These are phyloP conservation scores for Oostethus manadensis DNA, from an alignment of 2,113 vertebrate species.

Conservation along the genomic window DNA sequence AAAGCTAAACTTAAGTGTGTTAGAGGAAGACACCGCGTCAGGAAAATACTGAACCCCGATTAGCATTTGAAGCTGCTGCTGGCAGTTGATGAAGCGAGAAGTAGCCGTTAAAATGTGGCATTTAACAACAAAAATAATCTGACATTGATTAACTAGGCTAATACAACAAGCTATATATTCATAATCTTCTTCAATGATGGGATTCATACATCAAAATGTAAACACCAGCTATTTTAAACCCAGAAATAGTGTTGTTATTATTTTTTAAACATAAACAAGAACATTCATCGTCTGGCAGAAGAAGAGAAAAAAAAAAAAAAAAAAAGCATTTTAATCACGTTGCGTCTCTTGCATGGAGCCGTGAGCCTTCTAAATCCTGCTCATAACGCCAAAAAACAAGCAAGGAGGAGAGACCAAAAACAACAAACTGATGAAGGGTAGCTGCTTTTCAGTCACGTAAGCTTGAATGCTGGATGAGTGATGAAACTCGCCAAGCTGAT, in stretches of 20 bases:
- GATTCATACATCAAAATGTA: slow-evolving; percentile 4
- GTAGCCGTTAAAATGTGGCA: too few relatives aligned
- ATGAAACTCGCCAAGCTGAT: slow-evolving; percentile 3
- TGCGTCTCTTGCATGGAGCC: too few relatives aligned
- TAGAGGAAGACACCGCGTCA: neutral
- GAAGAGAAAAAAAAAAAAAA: slow-evolving; percentile 24
- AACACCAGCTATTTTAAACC: slow-evolving; percentile 2
- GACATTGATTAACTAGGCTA: slow-evolving; percentile 3
- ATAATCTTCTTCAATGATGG: neutral
- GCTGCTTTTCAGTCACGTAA: neutral
- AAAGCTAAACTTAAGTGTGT: neutral
- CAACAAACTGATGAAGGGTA: slow-evolving; percentile 1
- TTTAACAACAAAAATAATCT: neutral
- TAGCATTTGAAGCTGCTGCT: too few relatives aligned
- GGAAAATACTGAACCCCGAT: too few relatives aligned
- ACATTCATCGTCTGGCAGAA: slow-evolving; percentile 24
- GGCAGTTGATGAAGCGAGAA: too few relatives aligned
- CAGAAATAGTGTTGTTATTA: neutral
- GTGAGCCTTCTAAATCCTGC: neutral
- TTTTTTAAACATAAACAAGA: slow-evolving; percentile 11
- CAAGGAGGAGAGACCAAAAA: too few relatives aligned
- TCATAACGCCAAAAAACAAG: neutral
- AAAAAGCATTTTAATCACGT: neutral
- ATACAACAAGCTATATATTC: neutral
- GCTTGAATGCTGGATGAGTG: slow-evolving; percentile 3